phyloP scores from a whole-genome alignment of 2,888 invertebrate species.

The Caenorhabditis sinica region DNA sequence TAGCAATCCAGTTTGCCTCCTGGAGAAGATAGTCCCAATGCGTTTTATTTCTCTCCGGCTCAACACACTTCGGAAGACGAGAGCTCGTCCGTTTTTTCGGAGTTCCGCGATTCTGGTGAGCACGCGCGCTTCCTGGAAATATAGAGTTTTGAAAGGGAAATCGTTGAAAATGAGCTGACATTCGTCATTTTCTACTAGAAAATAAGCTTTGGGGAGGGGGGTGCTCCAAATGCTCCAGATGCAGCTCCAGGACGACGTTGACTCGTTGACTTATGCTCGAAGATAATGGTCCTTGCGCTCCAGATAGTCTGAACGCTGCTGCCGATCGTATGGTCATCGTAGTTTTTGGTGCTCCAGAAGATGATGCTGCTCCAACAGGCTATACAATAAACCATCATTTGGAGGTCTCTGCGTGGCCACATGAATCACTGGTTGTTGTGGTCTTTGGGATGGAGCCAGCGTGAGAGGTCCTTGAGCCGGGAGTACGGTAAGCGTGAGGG shows the following conservation, averaged over 20 bases:
- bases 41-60: conserved; percentile 92
- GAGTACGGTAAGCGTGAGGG: conserved; percentile 13
- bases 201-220: too few species aligned
- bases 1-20: conserved; percentile 97
- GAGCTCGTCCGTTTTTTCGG: conserved; percentile 92
- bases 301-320: too few species aligned
- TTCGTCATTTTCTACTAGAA: too few species aligned
- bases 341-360: too few species aligned
- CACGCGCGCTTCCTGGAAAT: conserved; percentile 91
- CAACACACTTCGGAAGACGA: conserved; percentile 87
- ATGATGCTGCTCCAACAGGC: too few species aligned
- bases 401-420: background rate
- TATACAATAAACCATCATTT: too few species aligned
- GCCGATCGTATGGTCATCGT: too few species aligned
- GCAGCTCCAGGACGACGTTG: background rate
- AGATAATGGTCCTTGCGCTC: too few species aligned
- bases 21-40: conserved; percentile 99
- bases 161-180: too few species aligned
- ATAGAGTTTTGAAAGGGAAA: too few species aligned
- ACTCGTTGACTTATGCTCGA: background rate
- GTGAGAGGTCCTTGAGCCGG: conserved; percentile 36
- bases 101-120: conserved; percentile 94
- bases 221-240: background rate
- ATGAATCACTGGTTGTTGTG: background rate
- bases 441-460: background rate